Percentiles rank a stretch among this genome's conserved stretches.
Conservation (phyloP, 1,140 invertebrate species). For the Sitophilus oryzae region DNA sequence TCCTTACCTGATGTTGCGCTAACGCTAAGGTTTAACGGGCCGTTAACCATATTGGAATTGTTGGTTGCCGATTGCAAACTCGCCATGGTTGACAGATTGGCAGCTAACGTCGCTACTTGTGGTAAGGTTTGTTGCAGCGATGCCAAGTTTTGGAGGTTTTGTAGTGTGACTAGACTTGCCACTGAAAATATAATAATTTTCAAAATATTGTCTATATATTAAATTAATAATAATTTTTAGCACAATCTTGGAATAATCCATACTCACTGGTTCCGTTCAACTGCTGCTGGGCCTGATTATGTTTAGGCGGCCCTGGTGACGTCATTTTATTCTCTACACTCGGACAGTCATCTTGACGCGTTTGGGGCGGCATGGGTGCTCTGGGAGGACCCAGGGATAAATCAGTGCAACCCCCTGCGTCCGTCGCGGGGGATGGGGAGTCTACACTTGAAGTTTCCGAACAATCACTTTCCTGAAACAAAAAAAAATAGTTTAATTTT, state of each 20-base stretch:
- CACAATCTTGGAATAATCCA: too few relatives aligned
- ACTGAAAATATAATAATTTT: slow-evolving; percentile 48
- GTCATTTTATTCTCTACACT: slow-evolving; percentile 10
- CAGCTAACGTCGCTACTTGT: slow-evolving; percentile 61
- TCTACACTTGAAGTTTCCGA: slow-evolving; percentile 54
- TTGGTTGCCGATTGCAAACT: slow-evolving; percentile 50
- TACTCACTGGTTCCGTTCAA: slow-evolving; percentile 68
- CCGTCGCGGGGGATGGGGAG: slow-evolving; percentile 55
- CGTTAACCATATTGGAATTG: slow-evolving; percentile 52
- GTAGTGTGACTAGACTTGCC: slow-evolving; percentile 69
- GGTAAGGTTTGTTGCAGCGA: slow-evolving; percentile 60
- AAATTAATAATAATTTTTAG: too few relatives aligned
- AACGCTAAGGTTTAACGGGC: slow-evolving; percentile 73
- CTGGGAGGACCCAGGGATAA: slow-evolving; percentile 29
- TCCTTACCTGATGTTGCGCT: slow-evolving; percentile 52
- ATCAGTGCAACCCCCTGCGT: slow-evolving; percentile 46
- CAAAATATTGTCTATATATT: background rate
- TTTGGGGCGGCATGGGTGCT: slow-evolving; percentile 28
- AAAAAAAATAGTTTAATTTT: slow-evolving; percentile 25
- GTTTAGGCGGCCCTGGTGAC: slow-evolving; percentile 10
- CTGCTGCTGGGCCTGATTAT: slow-evolving; percentile 46
- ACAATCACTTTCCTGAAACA: slow-evolving; percentile 62
- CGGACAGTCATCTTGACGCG: slow-evolving; percentile 14
- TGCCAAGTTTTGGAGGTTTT: slow-evolving; percentile 71
- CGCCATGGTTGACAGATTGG: slow-evolving; percentile 66